A percentile compares a stretch with the other conserved stretches of the same genome.
These are phyloP conservation scores for Proterorhinus semilunaris DNA, from an alignment of 2,113 vertebrate species.

Conservation along the genomic window DNA sequence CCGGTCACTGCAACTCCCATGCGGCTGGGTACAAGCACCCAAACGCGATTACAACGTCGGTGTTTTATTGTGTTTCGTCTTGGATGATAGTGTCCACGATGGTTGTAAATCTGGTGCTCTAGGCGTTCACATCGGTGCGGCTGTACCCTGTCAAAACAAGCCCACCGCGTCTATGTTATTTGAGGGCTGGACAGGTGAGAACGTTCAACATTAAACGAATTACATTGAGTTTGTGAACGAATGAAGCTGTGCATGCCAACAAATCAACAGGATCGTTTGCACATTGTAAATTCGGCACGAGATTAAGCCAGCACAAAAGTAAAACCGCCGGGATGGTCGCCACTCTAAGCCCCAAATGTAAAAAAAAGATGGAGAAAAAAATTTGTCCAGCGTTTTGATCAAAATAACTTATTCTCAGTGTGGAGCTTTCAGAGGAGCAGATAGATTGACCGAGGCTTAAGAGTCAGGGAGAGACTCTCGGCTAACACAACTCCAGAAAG, in stretches of 20 bases:
- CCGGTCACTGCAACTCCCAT: not conserved
- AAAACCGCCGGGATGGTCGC: too few species aligned
- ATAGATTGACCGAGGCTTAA: too few species aligned
- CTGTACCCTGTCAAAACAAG: conserved; percentile 57
- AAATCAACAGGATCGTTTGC: too few species aligned
- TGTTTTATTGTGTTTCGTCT: not conserved
- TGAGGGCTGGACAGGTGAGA: not conserved
- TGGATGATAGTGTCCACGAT: not conserved
- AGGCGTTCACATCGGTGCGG: conserved; percentile 8
- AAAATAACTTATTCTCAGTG: too few species aligned
- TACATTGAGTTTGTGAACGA: conserved; percentile 1
- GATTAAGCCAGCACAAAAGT: not conserved
- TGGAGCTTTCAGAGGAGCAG: too few species aligned
- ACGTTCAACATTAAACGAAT: not conserved
- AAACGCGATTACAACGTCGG: not conserved
- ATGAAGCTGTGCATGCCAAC: not conserved
- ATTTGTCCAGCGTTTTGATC: too few species aligned
- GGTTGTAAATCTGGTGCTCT: conserved; percentile 6
- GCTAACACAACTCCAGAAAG: too few species aligned
- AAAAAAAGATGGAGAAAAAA: too few species aligned
- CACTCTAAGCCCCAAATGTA: too few species aligned
- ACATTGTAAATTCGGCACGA: not conserved
- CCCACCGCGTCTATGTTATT: not conserved
- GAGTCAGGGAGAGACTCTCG: too few species aligned
- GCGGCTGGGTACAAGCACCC: not conserved